Evolutionary conservation across 2,797 vertebrate genomes (phyloP).

Genomic region (Knipowitschia caucasica): DNA sequence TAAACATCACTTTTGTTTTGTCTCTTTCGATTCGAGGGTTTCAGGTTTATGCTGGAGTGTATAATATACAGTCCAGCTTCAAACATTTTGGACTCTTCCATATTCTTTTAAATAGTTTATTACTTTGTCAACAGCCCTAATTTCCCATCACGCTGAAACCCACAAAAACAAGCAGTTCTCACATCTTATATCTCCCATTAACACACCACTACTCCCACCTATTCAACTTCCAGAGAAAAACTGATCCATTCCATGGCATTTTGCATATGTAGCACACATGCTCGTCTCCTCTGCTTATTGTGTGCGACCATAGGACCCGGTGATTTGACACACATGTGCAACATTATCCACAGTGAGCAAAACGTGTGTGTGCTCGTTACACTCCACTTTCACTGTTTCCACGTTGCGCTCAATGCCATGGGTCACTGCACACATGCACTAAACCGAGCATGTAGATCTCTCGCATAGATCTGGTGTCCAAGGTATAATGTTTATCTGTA

Average conservation of each 20-base stretch:
- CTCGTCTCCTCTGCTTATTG: conserved; percentile 33
- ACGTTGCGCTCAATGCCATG: conserved; percentile 70
- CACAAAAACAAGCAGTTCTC: not conserved
- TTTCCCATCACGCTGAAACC: too few species aligned
- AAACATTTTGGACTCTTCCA: too few species aligned
- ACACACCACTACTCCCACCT: conserved; percentile 34
- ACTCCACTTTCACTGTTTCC: conserved; percentile 71
- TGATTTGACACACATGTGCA: conserved; percentile 68
- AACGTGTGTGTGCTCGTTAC: conserved; percentile 45
- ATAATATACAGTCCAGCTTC: too few species aligned
- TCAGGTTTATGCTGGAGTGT: too few species aligned
- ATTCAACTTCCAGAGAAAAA: too few species aligned
- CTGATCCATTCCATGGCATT: conserved; percentile 45
- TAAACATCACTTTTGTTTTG: conserved; percentile 44
- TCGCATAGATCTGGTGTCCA: conserved; percentile 66
- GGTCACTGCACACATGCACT: conserved; percentile 62
- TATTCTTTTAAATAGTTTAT: too few species aligned
- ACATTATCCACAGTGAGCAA: conserved; percentile 61
- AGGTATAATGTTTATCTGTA: conserved; percentile 23
- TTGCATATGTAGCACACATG: conserved; percentile 55
- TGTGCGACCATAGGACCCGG: conserved; percentile 44
- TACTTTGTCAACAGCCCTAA: too few species aligned
- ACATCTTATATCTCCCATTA: conserved; percentile 67
- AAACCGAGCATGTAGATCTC: conserved; percentile 54
- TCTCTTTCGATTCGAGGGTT: conserved; percentile 52